Evolutionary conservation across 2,797 vertebrate species (phyloP), one percentile per base, ranked within the genome.

Genomic region (Melanotaenia trifasciata): DNA sequence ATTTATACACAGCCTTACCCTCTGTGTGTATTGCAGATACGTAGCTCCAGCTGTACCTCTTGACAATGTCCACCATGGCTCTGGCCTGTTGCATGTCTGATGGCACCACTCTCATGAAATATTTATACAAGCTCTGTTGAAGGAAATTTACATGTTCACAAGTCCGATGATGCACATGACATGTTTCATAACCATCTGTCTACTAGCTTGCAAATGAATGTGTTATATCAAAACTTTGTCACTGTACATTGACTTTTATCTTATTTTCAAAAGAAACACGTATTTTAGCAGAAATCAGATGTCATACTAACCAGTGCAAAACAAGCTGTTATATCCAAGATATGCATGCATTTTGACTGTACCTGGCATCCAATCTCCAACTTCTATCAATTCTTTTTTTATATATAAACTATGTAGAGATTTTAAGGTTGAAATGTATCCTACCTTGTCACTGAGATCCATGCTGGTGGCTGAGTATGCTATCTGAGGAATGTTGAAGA

Each of bases 401-500:
- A 33, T 11, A 12, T 3, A 32, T 20, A 20, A 12, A 32, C 32
- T n/a, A 20, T 28, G 61, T 22, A 24, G 38, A 32, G 2, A 26
- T 73, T 73, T 50, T 7, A 50, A n/a, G 16, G 26, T 38, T 45
- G 20, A 9, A 11, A 14, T 36, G 33, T 1, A 28, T 4, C 40
- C 18, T 50, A 93, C 93, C 94, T 99, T 99, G 91, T 99, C 98
- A 0, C 98, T 99, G 84, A 99, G 93, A 84, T 99, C 98, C 97
- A 99, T 98, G 90, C 98, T 99, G 35, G 98, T 99, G 82, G 98
- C 98, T 0, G 98, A 99, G 91, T 99, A 99, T 64, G 98, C 98
- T 76, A 99, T 99, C 88, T 99, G 98, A 76, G 98, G 98, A 95
- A 99, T 99, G 95, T 99, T 99, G 91, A 99, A 99, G 84, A 99